Base-by-base conservation (phyloP, 1,140 invertebrate genomes). In the Pentalonia nigronervosa region DNA sequence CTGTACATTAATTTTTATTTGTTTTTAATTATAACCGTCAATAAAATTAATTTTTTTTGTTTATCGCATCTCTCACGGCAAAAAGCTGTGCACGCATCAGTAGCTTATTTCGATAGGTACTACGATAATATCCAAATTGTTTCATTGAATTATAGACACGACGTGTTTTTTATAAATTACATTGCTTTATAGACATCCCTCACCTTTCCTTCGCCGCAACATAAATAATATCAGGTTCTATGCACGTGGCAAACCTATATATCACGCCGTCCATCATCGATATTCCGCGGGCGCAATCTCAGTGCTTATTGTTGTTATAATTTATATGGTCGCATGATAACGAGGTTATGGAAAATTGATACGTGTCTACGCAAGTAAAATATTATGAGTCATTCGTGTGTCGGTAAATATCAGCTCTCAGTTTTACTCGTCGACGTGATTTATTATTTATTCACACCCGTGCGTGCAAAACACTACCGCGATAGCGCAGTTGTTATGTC, bases 261-360 rank as follows among this genome's bases (percentile, higher is more conserved):
- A 76, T 76, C 60, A 30, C 30, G 60, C 0, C 60, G 6, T 76
- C 30, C 60, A 76, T 76, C 60, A 76, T 76, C 14, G n/a, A 9
- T 67, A 76, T 76, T 76, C 60, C 14, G n/a, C 60, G 30, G 60
- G 60, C 30, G n/a, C n/a, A n/a, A 76, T 76, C n/a, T 17, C 17
- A 76, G n/a, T n/a, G 60, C 60, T 30, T 76, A 76, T 76, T 76
- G 60, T 76, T 76, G 60, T 76, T 76, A n/a, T 76, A 76, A 76
- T 76, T 76, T 76, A 76, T 76, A 17, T 30, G 17, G 60, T 11
- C 3, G 30, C 60, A 30, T n/a, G 60, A 76, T 76, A 76, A n/a
- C 17, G n/a, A n/a, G 14, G n/a, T n/a, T n/a, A 14, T 76, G 60
- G 60, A 76, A 76, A 76, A 76, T n/a, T n/a, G 60, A 76, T 76